Conservation (phyloP, 1,140 invertebrate species). For the Anagrus nilaparvatae region DNA sequence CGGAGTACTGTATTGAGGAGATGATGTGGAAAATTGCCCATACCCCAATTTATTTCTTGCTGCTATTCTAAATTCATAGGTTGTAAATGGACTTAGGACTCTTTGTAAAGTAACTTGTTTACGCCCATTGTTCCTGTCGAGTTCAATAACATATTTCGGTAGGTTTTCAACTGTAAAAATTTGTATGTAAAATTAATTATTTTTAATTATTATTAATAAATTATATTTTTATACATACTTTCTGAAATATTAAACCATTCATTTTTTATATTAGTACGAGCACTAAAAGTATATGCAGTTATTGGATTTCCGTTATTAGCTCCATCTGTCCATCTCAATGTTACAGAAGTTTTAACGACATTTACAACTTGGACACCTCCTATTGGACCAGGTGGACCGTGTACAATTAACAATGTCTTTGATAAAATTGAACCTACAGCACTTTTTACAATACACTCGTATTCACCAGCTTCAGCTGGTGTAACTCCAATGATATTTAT, state of each 20-base stretch:
- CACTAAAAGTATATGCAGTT: constrained; percentile 65
- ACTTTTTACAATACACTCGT: constrained; percentile 81
- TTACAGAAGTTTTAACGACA: constrained; percentile 63
- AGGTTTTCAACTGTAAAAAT: too few species aligned
- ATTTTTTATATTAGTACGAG: constrained; percentile 74
- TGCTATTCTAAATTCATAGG: constrained; percentile 81
- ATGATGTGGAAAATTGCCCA: constrained; percentile 62
- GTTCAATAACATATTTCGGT: constrained; percentile 32
- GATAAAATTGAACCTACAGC: constrained; percentile 71
- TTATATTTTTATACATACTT: constrained; percentile 42
- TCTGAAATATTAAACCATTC: constrained; percentile 68
- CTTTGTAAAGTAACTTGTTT: constrained; percentile 60
- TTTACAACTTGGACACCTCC: constrained; percentile 67
- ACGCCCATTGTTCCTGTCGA: constrained; percentile 61
- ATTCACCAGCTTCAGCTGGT: constrained; percentile 75
- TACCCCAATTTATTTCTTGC: constrained; percentile 77
- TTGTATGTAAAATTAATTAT: too few species aligned
- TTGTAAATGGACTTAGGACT: constrained; percentile 72
- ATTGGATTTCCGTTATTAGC: constrained; percentile 71
- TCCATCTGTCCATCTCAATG: constrained; percentile 83
- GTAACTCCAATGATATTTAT: constrained; percentile 74
- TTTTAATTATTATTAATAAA: neutral
- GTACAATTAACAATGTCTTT: constrained; percentile 59
- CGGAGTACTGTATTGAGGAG: constrained; percentile 71
- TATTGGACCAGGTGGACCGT: constrained; percentile 76